Conservation (phyloP, 2,113 vertebrate species). For the Bombycilla garrulus region DNA sequence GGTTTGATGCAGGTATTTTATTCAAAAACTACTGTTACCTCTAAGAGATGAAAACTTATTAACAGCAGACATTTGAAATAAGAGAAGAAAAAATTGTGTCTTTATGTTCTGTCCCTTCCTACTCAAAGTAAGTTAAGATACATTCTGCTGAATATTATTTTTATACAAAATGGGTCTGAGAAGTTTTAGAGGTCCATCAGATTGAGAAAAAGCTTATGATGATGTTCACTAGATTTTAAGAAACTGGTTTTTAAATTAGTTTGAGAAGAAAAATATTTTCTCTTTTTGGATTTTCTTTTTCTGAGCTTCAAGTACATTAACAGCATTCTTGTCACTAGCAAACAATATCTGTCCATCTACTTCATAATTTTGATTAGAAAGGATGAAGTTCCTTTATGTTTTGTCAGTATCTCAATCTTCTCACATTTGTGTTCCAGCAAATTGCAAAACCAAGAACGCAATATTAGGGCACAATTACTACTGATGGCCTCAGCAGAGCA, state of each 20-base stretch:
- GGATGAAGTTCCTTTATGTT: neutral
- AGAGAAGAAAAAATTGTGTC: neutral
- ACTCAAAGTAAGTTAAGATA: neutral
- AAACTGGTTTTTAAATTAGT: neutral
- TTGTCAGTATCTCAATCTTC: neutral
- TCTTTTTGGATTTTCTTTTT: neutral
- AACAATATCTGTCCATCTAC: neutral
- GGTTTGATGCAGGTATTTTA: neutral
- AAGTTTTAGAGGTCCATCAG: neutral
- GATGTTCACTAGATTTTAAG: neutral
- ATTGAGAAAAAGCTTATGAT: neutral
- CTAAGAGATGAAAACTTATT: neutral
- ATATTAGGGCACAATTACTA: neutral
- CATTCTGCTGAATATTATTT: neutral
- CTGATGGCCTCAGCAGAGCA: neutral
- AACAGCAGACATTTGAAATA: neutral
- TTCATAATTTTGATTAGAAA: neutral
- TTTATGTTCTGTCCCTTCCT: neutral
- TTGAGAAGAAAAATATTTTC: neutral
- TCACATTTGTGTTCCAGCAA: neutral
- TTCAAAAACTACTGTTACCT: neutral
- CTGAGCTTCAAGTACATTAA: neutral
- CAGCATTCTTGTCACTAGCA: neutral
- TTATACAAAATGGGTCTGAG: neutral
- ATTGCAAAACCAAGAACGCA: neutral